phyloP scores from a whole-genome alignment of 2,888 invertebrate genomes.

The Drosophila monieri region DNA sequence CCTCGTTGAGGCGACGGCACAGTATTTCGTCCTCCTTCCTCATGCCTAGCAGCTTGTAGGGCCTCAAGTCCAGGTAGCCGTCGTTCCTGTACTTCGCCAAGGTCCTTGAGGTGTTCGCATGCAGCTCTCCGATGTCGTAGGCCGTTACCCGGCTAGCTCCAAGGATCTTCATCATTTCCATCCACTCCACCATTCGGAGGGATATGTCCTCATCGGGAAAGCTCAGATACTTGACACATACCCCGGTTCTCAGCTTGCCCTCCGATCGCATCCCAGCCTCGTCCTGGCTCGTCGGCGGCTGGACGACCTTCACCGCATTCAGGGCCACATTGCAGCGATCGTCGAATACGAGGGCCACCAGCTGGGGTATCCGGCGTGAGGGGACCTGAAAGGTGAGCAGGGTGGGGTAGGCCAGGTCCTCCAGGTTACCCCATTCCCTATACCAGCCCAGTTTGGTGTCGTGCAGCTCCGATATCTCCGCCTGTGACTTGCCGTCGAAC shows the following conservation, averaged over 20 bases:
- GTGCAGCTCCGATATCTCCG: conserved; percentile 34
- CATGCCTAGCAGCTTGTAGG: conserved; percentile 87
- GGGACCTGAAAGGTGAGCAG: conserved; percentile 25
- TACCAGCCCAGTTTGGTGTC: conserved; percentile 32
- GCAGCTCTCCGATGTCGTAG: conserved; percentile 90
- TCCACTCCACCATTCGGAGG: conserved; percentile 94
- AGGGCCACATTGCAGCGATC: conserved; percentile 31
- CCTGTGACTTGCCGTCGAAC: conserved; percentile 41
- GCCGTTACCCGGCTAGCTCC: conserved; percentile 94
- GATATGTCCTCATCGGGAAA: conserved; percentile 94
- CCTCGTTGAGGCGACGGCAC: conserved; percentile 93
- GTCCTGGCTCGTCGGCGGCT: conserved; percentile 12
- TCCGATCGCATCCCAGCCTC: background rate
- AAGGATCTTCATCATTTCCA: conserved; percentile 91
- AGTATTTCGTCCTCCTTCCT: conserved; percentile 91
- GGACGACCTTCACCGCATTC: conserved; percentile 75
- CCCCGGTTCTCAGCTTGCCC: conserved; percentile 85
- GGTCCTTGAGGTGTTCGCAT: conserved; percentile 92
- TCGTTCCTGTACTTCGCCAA: conserved; percentile 84
- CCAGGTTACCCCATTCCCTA: conserved; percentile 24
- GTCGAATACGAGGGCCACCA: conserved; percentile 54
- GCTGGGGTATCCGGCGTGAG: conserved; percentile 43
- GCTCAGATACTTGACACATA: conserved; percentile 95
- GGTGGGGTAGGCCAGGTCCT: conserved; percentile 32
- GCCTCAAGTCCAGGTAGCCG: conserved; percentile 88